Evolutionary conservation across 2,797 vertebrate species (phyloP), one percentile per base, ranked within the genome.

Genomic region (Peromyscus melanophrys): DNA sequence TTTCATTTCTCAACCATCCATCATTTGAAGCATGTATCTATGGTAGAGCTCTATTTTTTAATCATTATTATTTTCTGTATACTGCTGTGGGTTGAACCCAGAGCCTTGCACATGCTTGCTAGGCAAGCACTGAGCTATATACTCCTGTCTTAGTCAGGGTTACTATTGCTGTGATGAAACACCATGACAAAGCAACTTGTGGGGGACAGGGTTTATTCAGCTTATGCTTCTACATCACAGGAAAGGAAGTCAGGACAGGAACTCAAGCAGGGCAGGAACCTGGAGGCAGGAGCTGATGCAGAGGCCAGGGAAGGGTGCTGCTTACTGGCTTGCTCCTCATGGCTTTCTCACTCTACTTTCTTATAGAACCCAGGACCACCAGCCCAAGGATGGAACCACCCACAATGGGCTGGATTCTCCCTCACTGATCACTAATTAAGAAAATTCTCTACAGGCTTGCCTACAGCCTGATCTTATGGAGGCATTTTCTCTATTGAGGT

Each of bases 1-100:
- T 80, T 93, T 93, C 57, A 71, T 95, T 83, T 96, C 80, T 14
- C 16, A 94, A 76, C 49, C 49, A 49, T 49, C 14, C 29, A 46
- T 52, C 25, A 61, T 76, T 43, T 55, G 46, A 92, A 96, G 71
- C 55, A 11, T 81, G 23, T 19, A 7, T 71, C 87, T 46, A 55
- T 82, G 55, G 21, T 59, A 25, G 57, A 40, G 17, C 80, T 82
- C 55, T 25, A 25, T 43, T 83, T 61, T 63, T 83, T 40, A 14
- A 61, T 83, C 27, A 29, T 61, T 61, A 40, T 40, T 82, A 16
- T 40, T 82, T 57, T 81, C 29, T 43, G 25, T 63, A 57, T 43
- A 29, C 8, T 40, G 37, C 37, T 83, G 37, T 9, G 57, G 29
- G 4, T 63, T 40, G 6, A 61, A 82, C 80, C 76, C 13, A 4